These are phyloP conservation scores for Formica exsecta DNA, from an alignment of 1,140 invertebrate genomes.

Conservation along the genomic window DNA sequence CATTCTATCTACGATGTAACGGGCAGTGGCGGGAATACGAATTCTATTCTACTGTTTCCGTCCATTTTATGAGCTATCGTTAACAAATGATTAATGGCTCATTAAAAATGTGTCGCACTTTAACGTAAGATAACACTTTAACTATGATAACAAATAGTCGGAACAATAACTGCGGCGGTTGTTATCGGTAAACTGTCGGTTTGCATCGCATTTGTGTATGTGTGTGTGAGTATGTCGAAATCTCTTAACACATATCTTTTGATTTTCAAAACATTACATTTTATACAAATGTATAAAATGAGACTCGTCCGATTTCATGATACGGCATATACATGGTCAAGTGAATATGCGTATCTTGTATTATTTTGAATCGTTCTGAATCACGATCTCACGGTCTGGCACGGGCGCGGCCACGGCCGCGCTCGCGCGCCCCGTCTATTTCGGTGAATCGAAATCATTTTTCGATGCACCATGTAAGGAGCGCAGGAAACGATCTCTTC, in stretches of 20 bases:
- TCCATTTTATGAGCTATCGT: neutral
- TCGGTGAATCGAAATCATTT: constrained; percentile 73
- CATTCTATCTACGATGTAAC: neutral
- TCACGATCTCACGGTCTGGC: constrained; percentile 46
- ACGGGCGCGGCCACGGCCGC: constrained; percentile 41
- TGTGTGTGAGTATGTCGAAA: neutral
- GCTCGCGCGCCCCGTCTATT: constrained; percentile 64
- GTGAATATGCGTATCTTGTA: neutral
- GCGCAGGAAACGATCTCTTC: constrained; percentile 54
- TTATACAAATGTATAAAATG: neutral
- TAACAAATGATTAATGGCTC: constrained; percentile 4
- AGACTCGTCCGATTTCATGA: neutral
- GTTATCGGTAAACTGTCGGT: neutral
- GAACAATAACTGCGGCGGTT: neutral
- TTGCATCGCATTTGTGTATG: neutral
- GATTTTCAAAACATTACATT: neutral
- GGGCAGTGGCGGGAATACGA: constrained; percentile 66
- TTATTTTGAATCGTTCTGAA: constrained; percentile 46
- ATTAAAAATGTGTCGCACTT: neutral
- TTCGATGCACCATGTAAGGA: constrained; percentile 68
- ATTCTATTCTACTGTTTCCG: neutral
- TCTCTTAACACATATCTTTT: neutral
- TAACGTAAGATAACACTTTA: neutral
- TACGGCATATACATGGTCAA: too few relatives aligned
- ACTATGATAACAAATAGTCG: neutral